These are phyloP conservation scores for Polymixis flavicincta DNA, from an alignment of 2,888 invertebrate genomes.

Conservation along the genomic window DNA sequence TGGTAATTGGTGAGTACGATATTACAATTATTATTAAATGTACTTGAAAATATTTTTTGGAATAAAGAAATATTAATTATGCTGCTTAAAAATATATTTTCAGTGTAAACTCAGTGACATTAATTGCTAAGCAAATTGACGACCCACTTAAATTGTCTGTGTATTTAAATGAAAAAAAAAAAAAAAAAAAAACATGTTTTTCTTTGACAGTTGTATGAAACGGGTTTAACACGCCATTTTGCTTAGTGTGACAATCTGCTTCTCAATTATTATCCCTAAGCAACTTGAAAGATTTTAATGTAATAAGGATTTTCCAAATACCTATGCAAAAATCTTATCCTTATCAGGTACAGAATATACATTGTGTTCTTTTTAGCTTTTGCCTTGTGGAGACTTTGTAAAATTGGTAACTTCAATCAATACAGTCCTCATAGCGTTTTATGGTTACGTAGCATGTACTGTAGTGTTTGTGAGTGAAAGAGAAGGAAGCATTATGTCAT, in stretches of 20 bases:
- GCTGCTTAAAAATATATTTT: background rate
- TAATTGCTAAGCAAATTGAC: background rate
- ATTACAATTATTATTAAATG: background rate
- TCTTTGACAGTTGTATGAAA: too few species aligned
- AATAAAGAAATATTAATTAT: background rate
- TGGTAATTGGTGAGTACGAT: constrained; percentile 13
- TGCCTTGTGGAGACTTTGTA: background rate
- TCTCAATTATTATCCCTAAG: background rate
- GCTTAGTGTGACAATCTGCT: background rate
- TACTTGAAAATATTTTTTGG: background rate
- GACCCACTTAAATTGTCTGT: background rate
- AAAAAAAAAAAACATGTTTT: too few species aligned
- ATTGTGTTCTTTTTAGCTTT: background rate
- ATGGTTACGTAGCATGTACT: background rate
- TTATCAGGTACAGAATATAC: background rate
- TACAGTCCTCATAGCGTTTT: background rate
- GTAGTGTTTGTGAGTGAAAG: too few species aligned
- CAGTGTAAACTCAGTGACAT: too few species aligned
- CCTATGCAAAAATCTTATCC: background rate
- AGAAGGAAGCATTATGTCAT: too few species aligned
- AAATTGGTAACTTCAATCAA: background rate
- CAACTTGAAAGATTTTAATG: background rate
- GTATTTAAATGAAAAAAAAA: too few species aligned
- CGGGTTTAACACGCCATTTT: background rate
- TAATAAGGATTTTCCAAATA: background rate